Base-by-base conservation (phyloP, 2,113 vertebrate genomes). In the Melanerpes formicivorus region DNA sequence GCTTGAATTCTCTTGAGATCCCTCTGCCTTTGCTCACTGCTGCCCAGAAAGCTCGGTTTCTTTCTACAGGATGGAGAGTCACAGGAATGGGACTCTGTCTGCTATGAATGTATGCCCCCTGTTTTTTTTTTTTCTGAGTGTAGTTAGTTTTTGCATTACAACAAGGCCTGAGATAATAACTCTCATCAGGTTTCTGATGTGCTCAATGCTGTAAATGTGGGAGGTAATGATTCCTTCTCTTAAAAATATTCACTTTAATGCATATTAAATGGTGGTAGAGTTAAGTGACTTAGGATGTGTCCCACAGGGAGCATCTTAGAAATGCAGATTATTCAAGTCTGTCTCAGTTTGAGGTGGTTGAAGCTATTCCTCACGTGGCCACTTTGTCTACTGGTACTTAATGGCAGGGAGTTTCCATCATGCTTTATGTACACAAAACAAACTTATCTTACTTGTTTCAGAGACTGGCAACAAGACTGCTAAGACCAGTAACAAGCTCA, bases 51-150 rank as follows among this genome's bases (percentile, higher is more conserved):
- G 15, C 58, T 54, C 26, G 19, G 2, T 67, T 54, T 22, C n/a
- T 44, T 8, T 18, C 52, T 0, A 2, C 0, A 2, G 52, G 37
- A 48, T n/a, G 17, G 14, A 9, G 10, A 56, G 30, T 44, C 58
- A 29, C 14, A 37, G 62, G 34, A 18, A 11, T 2, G 3, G 40
- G 46, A 5, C n/a, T 84, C 70, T 56, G 34, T 18, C 54, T 58
- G 18, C 70, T 1, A 0, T 62, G 5, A 1, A 3, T 72, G 4
- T 3, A 0, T 81, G 10, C n/a, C 10, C 79, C 42, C 25, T 74
- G 19, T 29, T 79, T 32, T n/a, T 67, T 93, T 40, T 93, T 40
- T 82, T 80, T 55, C 44, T 32, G n/a, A 76, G 12, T 32, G 8
- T 70, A 37, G 29, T 78, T 88, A 6, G 11, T 4, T 84, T 84